Evolutionary conservation across 2,888 invertebrate genomes (phyloP).

Genomic region (Nomada flava): DNA sequence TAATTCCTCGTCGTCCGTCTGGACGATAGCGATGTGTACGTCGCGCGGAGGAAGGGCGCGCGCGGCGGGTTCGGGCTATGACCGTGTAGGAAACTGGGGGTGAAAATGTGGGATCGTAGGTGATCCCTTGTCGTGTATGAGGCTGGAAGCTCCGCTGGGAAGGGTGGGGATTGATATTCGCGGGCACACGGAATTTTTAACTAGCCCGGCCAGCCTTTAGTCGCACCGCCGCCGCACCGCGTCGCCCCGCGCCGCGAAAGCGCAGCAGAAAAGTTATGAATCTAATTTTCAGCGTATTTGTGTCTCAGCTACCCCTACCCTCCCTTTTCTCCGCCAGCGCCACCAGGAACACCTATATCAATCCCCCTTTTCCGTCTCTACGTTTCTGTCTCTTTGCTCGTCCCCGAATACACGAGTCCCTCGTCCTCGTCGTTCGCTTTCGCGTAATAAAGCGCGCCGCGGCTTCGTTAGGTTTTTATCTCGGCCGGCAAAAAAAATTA

Average conservation of each 20-base stretch:
- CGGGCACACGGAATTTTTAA: slow-evolving; percentile 83
- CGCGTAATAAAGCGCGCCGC: slow-evolving; percentile 75
- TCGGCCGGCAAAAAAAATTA: slow-evolving; percentile 76
- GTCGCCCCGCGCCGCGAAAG: slow-evolving; percentile 65
- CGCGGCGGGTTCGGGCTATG: slow-evolving; percentile 33
- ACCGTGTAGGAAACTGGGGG: slow-evolving; percentile 36
- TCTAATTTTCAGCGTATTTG: slow-evolving; percentile 83
- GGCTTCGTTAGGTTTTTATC: slow-evolving; percentile 82
- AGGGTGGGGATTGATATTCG: slow-evolving; percentile 80
- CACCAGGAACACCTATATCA: slow-evolving; percentile 65
- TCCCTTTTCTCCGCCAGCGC: slow-evolving; percentile 59
- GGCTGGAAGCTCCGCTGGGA: slow-evolving; percentile 40
- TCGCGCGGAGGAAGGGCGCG: slow-evolving; percentile 68
- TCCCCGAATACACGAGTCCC: slow-evolving; percentile 30
- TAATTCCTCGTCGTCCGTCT: slow-evolving; percentile 79
- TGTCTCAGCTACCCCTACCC: slow-evolving; percentile 68
- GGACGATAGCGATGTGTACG: slow-evolving; percentile 73
- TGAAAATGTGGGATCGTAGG: slow-evolving; percentile 58
- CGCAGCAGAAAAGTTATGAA: slow-evolving; percentile 83
- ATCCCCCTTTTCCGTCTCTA: slow-evolving; percentile 50
- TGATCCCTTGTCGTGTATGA: slow-evolving; percentile 46
- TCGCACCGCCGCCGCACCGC: slow-evolving; percentile 63
- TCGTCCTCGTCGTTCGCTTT: slow-evolving; percentile 67
- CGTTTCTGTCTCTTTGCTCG: slow-evolving; percentile 40
- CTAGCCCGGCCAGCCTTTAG: slow-evolving; percentile 78